Evolutionary conservation across 2,797 vertebrate genomes (phyloP).

Genomic region (Anomalospiza imberbis): DNA sequence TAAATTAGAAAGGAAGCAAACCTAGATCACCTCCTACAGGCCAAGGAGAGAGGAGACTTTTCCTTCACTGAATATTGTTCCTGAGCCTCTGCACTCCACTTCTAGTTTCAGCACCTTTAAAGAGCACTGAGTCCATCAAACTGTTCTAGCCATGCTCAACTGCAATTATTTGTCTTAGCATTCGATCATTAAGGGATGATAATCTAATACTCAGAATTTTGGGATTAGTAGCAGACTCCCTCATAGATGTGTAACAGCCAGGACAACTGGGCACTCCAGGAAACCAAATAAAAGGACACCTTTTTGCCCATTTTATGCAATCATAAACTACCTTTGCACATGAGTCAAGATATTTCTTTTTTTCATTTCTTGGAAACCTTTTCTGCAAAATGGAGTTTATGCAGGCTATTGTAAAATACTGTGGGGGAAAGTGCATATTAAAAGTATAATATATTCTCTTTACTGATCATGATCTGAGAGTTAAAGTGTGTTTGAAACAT

Average conservation of each 20-base stretch:
- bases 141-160: not conserved
- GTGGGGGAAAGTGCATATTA: not conserved
- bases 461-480: slow-evolving; percentile 44
- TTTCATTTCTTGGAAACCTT: not conserved
- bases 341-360: not conserved
- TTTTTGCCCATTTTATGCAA: not conserved
- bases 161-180: not conserved
- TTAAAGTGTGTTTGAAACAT: slow-evolving; percentile 30
- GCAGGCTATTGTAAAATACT: not conserved
- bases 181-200: not conserved
- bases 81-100: not conserved
- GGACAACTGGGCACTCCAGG: not conserved
- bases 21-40: slow-evolving; percentile 38
- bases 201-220: not conserved
- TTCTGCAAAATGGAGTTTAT: not conserved
- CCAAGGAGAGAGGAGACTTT: not conserved
- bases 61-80: not conserved
- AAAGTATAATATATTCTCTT: slow-evolving; percentile 30
- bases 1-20: not conserved
- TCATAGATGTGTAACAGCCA: not conserved
- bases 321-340: not conserved
- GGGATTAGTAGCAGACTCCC: not conserved
- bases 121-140: not conserved
- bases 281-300: not conserved
- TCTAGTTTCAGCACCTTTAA: not conserved